A percentile compares a stretch with the other conserved stretches of the same genome.
These are phyloP conservation scores for Saccopteryx bilineata DNA, from an alignment of 2,113 vertebrate species.

Conservation along the genomic window DNA sequence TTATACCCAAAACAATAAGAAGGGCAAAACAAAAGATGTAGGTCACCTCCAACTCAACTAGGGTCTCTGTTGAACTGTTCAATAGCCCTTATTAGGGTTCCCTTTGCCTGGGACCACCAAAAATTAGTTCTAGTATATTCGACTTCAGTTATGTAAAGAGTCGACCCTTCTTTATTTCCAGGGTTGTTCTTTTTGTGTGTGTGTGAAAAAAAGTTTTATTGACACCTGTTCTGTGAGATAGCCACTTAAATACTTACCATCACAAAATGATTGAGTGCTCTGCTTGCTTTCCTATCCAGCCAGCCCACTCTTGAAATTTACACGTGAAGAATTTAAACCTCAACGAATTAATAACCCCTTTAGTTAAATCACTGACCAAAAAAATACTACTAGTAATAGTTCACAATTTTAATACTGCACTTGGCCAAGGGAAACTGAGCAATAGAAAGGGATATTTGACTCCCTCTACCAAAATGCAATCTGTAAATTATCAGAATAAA, in stretches of 20 bases:
- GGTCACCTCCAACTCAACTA: constrained; percentile 56
- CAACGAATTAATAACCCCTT: constrained; percentile 55
- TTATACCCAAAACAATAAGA: constrained; percentile 82
- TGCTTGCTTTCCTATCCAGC: background rate
- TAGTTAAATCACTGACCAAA: constrained; percentile 51
- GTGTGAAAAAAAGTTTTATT: constrained; percentile 13
- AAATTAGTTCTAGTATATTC: background rate
- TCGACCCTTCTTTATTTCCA: constrained; percentile 48
- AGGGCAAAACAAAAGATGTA: constrained; percentile 81
- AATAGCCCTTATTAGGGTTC: background rate
- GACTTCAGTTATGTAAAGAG: background rate
- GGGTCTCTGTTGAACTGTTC: constrained; percentile 50
- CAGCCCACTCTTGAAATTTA: background rate
- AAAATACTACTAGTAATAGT: background rate
- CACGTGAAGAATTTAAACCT: constrained; percentile 64
- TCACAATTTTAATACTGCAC: constrained; percentile 69
- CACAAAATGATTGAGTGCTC: background rate
- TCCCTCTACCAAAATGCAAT: constrained; percentile 53
- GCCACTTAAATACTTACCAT: background rate
- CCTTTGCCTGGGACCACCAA: background rate
- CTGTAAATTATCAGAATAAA: constrained; percentile 58
- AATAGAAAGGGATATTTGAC: constrained; percentile 6
- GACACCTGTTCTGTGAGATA: constrained; percentile 46
- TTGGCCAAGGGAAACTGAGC: constrained; percentile 34
- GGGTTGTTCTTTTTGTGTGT: background rate